Percentiles rank a stretch among this genome's conserved stretches.
Evolutionary conservation across 2,888 invertebrate species (phyloP).

Genomic region (Himalopsyche tibetana): DNA sequence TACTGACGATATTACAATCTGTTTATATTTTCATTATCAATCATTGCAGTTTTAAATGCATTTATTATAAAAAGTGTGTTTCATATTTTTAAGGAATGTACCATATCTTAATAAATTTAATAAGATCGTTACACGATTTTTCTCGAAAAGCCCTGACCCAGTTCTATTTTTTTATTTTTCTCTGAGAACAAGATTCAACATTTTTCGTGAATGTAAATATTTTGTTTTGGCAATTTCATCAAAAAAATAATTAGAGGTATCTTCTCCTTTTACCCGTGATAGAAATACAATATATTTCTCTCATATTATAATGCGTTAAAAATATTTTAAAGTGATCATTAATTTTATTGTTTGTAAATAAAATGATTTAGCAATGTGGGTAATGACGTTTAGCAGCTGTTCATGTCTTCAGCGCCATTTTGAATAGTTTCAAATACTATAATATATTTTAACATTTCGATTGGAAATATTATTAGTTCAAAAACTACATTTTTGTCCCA

Average conservation of each 20-base stretch:
- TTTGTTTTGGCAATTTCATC: conserved; percentile 28
- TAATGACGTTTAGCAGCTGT: conserved; percentile 39
- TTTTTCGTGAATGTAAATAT: conserved; percentile 19
- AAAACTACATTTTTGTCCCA: background rate
- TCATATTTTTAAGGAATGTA: too few relatives aligned
- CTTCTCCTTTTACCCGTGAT: background rate
- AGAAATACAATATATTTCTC: too few relatives aligned
- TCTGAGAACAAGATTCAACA: background rate
- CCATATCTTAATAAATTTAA: background rate
- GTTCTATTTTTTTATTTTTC: conserved; percentile 5
- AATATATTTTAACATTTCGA: background rate
- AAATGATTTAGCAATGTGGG: background rate
- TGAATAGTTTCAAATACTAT: conserved; percentile 21
- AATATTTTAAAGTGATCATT: too few relatives aligned
- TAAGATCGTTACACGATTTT: conserved; percentile 8
- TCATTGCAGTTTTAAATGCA: too few relatives aligned
- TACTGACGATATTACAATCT: too few relatives aligned
- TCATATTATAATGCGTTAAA: too few relatives aligned
- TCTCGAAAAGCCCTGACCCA: conserved; percentile 15
- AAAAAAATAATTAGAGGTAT: background rate
- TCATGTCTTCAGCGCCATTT: conserved; percentile 23
- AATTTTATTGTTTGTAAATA: background rate
- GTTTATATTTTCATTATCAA: too few relatives aligned
- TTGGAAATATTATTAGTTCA: background rate
- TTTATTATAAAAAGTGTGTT: too few relatives aligned